A percentile compares a stretch with the other conserved stretches of the same genome.
These are phyloP conservation scores for Globodera rostochiensis DNA, from an alignment of 1,140 invertebrate species.

Conservation along the genomic window DNA sequence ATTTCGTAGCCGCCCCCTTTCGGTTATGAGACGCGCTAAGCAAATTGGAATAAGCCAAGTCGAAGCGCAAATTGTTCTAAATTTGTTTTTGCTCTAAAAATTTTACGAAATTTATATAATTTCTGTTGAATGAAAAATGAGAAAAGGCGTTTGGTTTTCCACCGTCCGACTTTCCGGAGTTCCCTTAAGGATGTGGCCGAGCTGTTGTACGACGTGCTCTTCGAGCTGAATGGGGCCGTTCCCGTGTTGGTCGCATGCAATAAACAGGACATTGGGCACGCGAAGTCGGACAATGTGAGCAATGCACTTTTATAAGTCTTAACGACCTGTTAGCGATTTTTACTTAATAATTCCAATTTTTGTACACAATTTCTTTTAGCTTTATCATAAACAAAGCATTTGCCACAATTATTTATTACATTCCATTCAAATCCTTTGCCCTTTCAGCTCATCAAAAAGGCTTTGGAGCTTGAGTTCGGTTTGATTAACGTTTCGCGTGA, in stretches of 20 bases:
- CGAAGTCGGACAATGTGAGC: conserved; percentile 20
- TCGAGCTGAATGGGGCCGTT: conserved; percentile 28
- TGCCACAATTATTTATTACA: background rate
- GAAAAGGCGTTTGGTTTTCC: too few species aligned
- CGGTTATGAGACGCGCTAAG: too few species aligned
- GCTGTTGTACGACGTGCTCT: conserved; percentile 52
- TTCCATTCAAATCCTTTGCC: background rate
- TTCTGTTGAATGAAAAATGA: too few species aligned
- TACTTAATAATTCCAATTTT: background rate
- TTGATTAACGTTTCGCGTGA: conserved; percentile 41
- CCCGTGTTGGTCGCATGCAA: conserved; percentile 50
- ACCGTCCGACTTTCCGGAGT: background rate
- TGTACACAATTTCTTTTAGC: background rate
- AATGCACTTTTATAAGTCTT: background rate
- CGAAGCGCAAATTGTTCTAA: too few species aligned
- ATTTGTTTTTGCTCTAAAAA: too few species aligned
- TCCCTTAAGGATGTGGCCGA: conserved; percentile 49
- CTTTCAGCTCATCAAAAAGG: conserved; percentile 27
- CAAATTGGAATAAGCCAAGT: too few species aligned
- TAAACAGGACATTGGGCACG: conserved; percentile 46
- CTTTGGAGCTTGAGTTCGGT: conserved; percentile 37
- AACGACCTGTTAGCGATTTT: too few species aligned
- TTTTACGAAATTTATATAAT: too few species aligned
- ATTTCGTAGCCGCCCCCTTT: background rate
- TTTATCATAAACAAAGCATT: too few species aligned